These are phyloP conservation scores for Dyspetes luteomarginatus DNA, from an alignment of 2,888 invertebrate species.

Conservation along the genomic window DNA sequence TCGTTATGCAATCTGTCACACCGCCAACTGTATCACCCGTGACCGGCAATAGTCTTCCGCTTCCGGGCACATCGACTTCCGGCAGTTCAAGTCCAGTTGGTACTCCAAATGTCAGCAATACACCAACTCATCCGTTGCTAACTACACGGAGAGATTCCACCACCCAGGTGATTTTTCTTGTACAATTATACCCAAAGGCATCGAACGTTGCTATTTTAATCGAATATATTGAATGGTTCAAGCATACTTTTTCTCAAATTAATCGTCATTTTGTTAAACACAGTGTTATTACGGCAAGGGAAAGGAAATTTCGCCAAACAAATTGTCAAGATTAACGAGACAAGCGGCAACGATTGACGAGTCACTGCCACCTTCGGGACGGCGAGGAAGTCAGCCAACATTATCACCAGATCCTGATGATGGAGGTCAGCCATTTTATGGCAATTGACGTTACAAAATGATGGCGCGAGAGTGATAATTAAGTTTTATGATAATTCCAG, in stretches of 20 bases:
- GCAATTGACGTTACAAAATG: not conserved
- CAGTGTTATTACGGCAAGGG: constrained; percentile 81
- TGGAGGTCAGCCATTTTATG: constrained; percentile 75
- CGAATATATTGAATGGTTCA: too few relatives aligned
- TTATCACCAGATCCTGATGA: constrained; percentile 92
- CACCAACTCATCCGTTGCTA: constrained; percentile 84
- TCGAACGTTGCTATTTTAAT: not conserved
- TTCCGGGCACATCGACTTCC: constrained; percentile 84
- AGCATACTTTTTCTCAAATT: too few relatives aligned
- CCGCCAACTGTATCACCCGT: constrained; percentile 93
- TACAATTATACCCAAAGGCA: not conserved
- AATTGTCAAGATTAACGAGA: constrained; percentile 89
- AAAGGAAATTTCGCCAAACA: constrained; percentile 81
- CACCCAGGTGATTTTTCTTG: constrained; percentile 87
- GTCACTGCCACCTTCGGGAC: constrained; percentile 89
- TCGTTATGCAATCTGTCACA: constrained; percentile 92
- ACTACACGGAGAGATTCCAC: constrained; percentile 91
- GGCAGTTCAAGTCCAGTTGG: constrained; percentile 83
- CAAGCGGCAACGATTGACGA: constrained; percentile 96
- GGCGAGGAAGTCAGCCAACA: constrained; percentile 92
- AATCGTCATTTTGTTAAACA: not conserved
- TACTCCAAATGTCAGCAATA: constrained; percentile 82
- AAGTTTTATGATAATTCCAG: constrained; percentile 78
- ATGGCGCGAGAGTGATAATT: not conserved
- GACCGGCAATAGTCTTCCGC: constrained; percentile 80